Base-by-base conservation (phyloP, 2,888 invertebrate genomes). In the Parnassius smintheus region DNA sequence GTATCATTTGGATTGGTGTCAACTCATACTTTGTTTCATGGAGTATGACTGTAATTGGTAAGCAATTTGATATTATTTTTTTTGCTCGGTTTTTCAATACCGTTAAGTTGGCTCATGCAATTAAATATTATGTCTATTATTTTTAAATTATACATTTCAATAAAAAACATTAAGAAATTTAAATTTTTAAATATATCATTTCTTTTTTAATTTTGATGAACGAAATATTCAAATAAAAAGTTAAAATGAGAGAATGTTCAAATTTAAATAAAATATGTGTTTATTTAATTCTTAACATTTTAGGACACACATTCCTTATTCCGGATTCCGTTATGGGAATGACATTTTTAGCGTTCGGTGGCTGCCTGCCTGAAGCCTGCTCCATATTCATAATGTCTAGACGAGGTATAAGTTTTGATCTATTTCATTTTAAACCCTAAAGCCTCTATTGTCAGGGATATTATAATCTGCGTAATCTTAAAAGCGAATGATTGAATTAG, bases 251-350 rank as follows among this genome's bases (percentile, higher is more conserved):
- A 18, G 35, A 35, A 35, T 7, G 7, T 35, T 35, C 4, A 35
- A 35, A 35, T 35, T 4, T 35, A 35, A 1, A 35, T 35, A 35
- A 35, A 4, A 7, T 9, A 2, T 51, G 3, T 51, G 3, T 51
- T 9, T 10, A 11, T 49, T 1, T 11, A 13, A 61, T 75, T 82
- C 57, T 66, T 52, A 53, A 49, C 76, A 18, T 59, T 79, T 41
- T 75, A 95, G 95, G 95, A 42, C 93, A 94, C 67, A 95, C 97
- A 0, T 93, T 97, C 51, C 92, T 93, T 4, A 96, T 98, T 56
- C 96, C 97, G 0, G 97, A 97, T 72, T 95, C 97, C 10, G 95
- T 98, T 0, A 96, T 98, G 95, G 98, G 98, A 2, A 94, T 98
- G 75, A 98, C 98, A 0, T 96, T 98, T 75, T 88, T 98, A 66